Evolutionary conservation across 2,113 vertebrate genomes (phyloP).

Genomic region (Phylloscopus whistleri): DNA sequence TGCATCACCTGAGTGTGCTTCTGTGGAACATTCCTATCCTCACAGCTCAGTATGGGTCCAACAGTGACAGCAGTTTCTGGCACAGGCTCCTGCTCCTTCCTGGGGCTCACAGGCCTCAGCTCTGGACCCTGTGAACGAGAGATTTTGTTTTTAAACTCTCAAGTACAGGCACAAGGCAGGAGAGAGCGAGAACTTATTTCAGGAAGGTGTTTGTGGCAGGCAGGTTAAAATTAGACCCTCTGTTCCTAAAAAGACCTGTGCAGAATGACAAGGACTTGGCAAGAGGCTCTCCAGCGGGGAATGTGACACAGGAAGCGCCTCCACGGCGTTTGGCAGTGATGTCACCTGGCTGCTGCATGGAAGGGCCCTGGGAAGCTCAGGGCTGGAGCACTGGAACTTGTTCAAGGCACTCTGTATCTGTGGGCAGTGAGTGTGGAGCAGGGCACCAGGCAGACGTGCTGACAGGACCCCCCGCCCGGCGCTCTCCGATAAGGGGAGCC

Average conservation of each 20-base stretch:
- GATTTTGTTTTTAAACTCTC: constrained; percentile 36
- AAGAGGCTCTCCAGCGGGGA: constrained; percentile 67
- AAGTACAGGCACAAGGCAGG: constrained; percentile 1
- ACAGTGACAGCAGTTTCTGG: background rate
- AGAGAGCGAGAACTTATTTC: constrained; percentile 68
- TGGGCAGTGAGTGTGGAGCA: background rate
- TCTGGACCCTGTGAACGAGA: too few relatives aligned
- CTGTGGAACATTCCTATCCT: background rate
- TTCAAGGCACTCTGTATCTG: constrained; percentile 33
- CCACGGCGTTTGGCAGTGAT: constrained; percentile 16
- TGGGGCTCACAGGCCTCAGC: background rate
- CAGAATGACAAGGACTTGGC: constrained; percentile 30
- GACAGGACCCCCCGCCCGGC: background rate
- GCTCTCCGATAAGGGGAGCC: background rate
- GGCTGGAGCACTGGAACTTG: background rate
- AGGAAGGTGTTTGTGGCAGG: constrained; percentile 64
- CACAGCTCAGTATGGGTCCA: background rate
- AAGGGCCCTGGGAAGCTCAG: background rate
- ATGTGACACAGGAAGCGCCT: constrained; percentile 71
- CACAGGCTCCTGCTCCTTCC: background rate
- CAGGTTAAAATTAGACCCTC: constrained; percentile 74
- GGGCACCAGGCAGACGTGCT: background rate
- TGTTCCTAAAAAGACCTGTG: constrained; percentile 73
- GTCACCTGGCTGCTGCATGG: background rate
- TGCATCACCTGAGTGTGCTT: background rate